Base-by-base conservation (phyloP, 2,888 invertebrate species). In the Rhorus exstirpatorius region DNA sequence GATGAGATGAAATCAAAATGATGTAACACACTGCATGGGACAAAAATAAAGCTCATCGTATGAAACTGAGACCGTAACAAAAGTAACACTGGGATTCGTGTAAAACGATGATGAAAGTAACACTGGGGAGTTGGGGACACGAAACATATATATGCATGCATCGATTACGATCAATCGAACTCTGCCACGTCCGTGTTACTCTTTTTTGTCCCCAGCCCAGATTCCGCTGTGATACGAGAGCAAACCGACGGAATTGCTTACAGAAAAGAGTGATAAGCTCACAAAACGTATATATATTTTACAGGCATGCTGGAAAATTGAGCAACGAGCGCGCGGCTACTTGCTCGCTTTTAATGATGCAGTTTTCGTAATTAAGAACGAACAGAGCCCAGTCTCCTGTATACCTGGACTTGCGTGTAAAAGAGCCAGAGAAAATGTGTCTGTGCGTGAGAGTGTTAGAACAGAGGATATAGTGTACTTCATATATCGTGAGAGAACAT, bases 311-410 rank as follows among this genome's bases (percentile, higher is more conserved):
- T 31, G 58, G 58, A 58, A 55, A 55, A 55, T 31, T 26, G 31
- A 58, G 31, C 58, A 71, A 35, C 68, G 17, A 49, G 55, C 7
- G 44, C 35, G 35, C 24, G 44, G 55, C 55, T 53, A 60, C 67
- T 79, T 82, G 84, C 87, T 83, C 82, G 78, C 80, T 84, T 82
- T 86, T 84, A 84, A 85, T 85, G 84, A 87, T 86, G 72, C 86
- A 86, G 84, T 83, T 84, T 86, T 86, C 85, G 84, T 86, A 84
- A 85, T 87, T 84, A 81, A 85, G 84, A 81, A 55, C 60, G 84
- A 44, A 44, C 44, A 44, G 78, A 21, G n/a, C 53, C n/a, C n/a
- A n/a, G n/a, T n/a, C n/a, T n/a, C n/a, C n/a, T n/a, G n/a, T n/a
- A n/a, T n/a, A n/a, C 24, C 44, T 46, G 26, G 17, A 14, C n/a